Conservation (phyloP, 2,797 vertebrate species). For the Gallirallus australis region DNA sequence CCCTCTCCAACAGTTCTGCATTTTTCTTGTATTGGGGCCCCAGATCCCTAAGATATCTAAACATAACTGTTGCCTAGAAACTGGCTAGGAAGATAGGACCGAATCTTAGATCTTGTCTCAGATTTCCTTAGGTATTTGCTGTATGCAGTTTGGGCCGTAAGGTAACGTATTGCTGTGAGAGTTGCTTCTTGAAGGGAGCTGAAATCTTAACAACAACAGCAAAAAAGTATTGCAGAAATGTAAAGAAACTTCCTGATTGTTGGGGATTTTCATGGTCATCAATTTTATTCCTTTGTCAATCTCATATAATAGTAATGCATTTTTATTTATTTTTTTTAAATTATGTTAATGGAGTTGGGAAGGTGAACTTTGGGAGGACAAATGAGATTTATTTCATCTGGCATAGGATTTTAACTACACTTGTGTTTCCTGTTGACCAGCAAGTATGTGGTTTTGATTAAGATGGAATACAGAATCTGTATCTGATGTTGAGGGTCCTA, state of each 20-base stretch:
- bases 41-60: neutral
- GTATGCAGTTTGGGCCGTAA: neutral
- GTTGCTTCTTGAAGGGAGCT: neutral
- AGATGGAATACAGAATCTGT: neutral
- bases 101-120: neutral
- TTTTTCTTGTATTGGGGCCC: no score
- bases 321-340: neutral
- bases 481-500: neutral
- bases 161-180: neutral
- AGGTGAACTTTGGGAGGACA: neutral
- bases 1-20: no score
- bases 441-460: neutral
- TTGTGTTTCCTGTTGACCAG: neutral
- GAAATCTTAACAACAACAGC: neutral
- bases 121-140: neutral
- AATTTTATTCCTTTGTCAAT: neutral
- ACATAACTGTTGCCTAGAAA: neutral
- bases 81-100: neutral
- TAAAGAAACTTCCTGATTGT: neutral
- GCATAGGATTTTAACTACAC: neutral
- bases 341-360: neutral
- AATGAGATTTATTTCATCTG: neutral
- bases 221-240: neutral
- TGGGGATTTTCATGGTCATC: neutral
- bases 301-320: neutral